A percentile compares a stretch with the other conserved stretches of the same genome.
phyloP scores from a whole-genome alignment of 2,888 invertebrate genomes.

The Cheilosia soror region DNA sequence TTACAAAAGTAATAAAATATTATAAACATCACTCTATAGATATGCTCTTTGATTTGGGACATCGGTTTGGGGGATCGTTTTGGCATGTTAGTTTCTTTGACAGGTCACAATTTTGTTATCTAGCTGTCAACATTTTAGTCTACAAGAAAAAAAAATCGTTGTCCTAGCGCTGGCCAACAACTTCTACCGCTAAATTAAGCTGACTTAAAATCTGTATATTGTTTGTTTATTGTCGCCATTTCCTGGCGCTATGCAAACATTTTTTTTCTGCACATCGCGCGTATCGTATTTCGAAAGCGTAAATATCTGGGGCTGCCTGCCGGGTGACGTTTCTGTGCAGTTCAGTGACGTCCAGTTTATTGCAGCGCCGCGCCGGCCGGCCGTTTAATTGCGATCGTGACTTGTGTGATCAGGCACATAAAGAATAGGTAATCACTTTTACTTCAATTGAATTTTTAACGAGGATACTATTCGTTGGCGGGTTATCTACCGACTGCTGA shows the following conservation, averaged over 20 bases:
- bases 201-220: background rate
- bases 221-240: conserved; percentile 4
- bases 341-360: conserved; percentile 50
- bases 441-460: background rate
- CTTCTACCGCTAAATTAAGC: background rate
- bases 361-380: conserved; percentile 21
- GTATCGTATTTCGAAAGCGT: conserved; percentile 48
- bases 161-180: too few relatives aligned
- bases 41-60: conserved; percentile 11
- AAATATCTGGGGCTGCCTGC: conserved; percentile 7
- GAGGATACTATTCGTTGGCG: background rate
- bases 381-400: conserved; percentile 52
- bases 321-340: conserved; percentile 50
- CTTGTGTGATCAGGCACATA: conserved; percentile 40
- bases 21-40: background rate
- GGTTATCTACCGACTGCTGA: conserved; percentile 4
- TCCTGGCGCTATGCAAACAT: conserved; percentile 28
- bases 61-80: background rate
- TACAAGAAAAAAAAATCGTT: too few relatives aligned
- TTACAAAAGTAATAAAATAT: conserved; percentile 26
- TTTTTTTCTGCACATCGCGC: background rate
- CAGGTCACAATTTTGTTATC: conserved; percentile 6
- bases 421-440: background rate
- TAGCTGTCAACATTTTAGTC: conserved; percentile 12
- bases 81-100: background rate